phyloP scores from a whole-genome alignment of 2,113 vertebrate species.

The Festucalex cinctus region DNA sequence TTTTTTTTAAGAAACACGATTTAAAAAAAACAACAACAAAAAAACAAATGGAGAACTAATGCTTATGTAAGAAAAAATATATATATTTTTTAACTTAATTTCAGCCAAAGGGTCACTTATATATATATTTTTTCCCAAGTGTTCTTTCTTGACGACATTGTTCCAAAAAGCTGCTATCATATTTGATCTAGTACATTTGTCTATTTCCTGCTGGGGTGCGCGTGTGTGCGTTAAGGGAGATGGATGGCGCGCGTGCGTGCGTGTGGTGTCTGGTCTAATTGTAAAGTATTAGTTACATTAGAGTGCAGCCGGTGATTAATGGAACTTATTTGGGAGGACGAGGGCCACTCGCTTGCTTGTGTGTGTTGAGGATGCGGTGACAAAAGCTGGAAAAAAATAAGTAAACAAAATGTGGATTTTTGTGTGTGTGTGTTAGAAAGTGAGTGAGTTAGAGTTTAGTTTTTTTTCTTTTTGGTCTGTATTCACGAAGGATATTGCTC shows the following conservation, averaged over 20 bases:
- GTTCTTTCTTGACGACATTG: not conserved
- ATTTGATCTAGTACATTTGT: not conserved
- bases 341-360: constrained; percentile 34
- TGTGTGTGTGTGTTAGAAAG: too few relatives aligned
- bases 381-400: not conserved
- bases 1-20: too few relatives aligned
- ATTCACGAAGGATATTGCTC: too few relatives aligned
- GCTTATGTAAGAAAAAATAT: too few relatives aligned
- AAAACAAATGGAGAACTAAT: too few relatives aligned
- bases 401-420: not conserved
- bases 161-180: not conserved
- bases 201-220: not conserved
- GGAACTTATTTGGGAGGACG: constrained; percentile 98
- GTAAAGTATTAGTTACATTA: constrained; percentile 99
- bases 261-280: constrained; percentile 99
- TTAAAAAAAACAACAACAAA: too few relatives aligned
- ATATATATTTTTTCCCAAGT: too few relatives aligned
- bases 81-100: too few relatives aligned
- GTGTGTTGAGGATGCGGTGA: not conserved
- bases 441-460: too few relatives aligned
- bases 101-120: too few relatives aligned
- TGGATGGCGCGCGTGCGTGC: constrained; percentile 99
- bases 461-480: too few relatives aligned
- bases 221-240: constrained; percentile 84
- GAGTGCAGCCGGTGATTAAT: constrained; percentile 99